Base-by-base conservation (phyloP, 2,113 vertebrate species). In the Machaerirhynchus nigripectus region DNA sequence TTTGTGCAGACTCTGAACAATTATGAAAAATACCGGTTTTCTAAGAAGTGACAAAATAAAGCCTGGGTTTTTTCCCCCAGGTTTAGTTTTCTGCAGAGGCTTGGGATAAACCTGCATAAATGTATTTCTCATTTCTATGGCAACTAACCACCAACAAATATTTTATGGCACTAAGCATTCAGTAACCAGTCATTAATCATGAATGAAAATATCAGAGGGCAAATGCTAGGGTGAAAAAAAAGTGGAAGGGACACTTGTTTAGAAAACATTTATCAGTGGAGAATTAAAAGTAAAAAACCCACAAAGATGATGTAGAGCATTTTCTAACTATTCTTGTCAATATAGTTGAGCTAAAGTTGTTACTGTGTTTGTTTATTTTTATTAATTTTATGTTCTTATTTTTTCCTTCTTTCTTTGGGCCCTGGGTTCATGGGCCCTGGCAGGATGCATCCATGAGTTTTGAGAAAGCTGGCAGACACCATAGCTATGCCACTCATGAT, bases 11-110 rank as follows among this genome's bases (percentile, higher is more conserved):
- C 3, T 10, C 11, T 73, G 31, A 64, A 75, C 87, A 88, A 76
- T 64, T 2, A 64, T 31, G 42, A 15, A 55, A 74, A 87, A 46
- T 67, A 50, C 7, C 55, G 9, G 1, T 15, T 73, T 80, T 68
- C 3, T 44, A 23, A 47, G 67, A 69, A 77, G 5, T 14, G 37
- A 76, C 6, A 60, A 78, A 79, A 71, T 42, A 90, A 78, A 18
- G 4, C 13, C 71, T 35, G 30, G 3, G 3, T 2, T 31, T 52
- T 37, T 1, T 4, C 35, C 11, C 7, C 8, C 9, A 8, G 6
- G 6, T 95, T 88, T 42, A 49, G 7, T 84, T 87, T 87, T 87
- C n/a, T 27, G 1, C 23, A 69, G 14, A 87, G 19, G 15, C 13
- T 71, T 21, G 5, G 33, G 10, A 59, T 71, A 81, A 91, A 28